These are phyloP conservation scores for Liasis olivaceus DNA, from an alignment of 2,797 vertebrate species.

Conservation along the genomic window DNA sequence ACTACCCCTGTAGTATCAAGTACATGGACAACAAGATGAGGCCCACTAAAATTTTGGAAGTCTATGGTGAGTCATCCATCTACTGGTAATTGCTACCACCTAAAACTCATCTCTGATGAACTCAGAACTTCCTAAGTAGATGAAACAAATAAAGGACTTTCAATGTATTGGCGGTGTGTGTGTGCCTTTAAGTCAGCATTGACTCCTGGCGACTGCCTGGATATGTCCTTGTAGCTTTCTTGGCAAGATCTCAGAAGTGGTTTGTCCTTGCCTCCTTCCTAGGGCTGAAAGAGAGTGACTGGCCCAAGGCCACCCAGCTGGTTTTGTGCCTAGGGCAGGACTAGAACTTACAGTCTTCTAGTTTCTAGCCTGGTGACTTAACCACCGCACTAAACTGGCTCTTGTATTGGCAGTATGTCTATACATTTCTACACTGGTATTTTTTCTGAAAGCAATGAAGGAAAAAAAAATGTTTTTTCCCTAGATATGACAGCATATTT, in stretches of 20 bases:
- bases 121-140: neutral
- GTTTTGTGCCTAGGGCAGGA: neutral
- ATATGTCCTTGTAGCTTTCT: neutral
- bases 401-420: neutral
- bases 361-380: neutral
- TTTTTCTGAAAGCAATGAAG: neutral
- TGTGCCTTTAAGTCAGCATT: neutral
- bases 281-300: neutral
- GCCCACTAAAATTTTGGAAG: neutral
- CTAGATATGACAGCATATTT: neutral
- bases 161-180: neutral
- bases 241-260: neutral
- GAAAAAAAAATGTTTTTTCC: neutral
- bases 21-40: neutral
- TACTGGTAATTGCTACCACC: neutral
- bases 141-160: neutral
- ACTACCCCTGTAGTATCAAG: neutral
- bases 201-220: neutral
- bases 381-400: neutral
- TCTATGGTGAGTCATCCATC: neutral
- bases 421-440: neutral
- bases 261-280: neutral
- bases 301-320: neutral
- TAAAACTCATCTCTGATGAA: neutral
- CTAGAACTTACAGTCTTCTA: neutral